Evolutionary conservation across 2,888 invertebrate species (phyloP).

Genomic region (Abrostola tripartita): DNA sequence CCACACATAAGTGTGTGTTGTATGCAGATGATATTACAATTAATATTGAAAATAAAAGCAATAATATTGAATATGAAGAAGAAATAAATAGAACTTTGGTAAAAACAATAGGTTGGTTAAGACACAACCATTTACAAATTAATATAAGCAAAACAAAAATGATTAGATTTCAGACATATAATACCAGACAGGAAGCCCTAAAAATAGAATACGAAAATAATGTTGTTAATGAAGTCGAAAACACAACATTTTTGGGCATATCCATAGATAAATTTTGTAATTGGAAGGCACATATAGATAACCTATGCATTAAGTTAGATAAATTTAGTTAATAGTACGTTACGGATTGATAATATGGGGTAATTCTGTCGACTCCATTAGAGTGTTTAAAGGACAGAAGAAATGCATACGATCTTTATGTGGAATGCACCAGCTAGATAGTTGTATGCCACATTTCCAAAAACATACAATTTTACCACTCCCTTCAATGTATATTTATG

Average conservation of each 20-base stretch:
- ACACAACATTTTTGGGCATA: neutral
- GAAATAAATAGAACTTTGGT: constrained; percentile 1
- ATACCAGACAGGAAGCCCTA: neutral
- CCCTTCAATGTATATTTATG: no score
- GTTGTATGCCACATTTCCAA: neutral
- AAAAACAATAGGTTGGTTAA: neutral
- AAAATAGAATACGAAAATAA: constrained; percentile 2
- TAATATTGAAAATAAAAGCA: neutral
- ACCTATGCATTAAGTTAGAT: neutral
- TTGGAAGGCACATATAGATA: constrained; percentile 2
- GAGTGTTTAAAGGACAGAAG: constrained; percentile 2
- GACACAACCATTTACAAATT: neutral
- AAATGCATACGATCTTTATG: no score
- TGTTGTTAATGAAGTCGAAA: neutral
- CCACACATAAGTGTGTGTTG: constrained; percentile 2
- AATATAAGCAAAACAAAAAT: constrained; percentile 1
- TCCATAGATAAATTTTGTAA: constrained; percentile 2
- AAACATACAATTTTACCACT: neutral
- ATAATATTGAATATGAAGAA: constrained; percentile 1
- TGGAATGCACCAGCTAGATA: constrained; percentile 1
- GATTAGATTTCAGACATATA: constrained; percentile 1
- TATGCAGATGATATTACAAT: neutral
- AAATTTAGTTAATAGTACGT: neutral
- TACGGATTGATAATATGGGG: neutral
- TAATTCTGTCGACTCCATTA: constrained; percentile 1